phyloP scores from a whole-genome alignment of 2,888 invertebrate genomes.

The Troides aeacus region DNA sequence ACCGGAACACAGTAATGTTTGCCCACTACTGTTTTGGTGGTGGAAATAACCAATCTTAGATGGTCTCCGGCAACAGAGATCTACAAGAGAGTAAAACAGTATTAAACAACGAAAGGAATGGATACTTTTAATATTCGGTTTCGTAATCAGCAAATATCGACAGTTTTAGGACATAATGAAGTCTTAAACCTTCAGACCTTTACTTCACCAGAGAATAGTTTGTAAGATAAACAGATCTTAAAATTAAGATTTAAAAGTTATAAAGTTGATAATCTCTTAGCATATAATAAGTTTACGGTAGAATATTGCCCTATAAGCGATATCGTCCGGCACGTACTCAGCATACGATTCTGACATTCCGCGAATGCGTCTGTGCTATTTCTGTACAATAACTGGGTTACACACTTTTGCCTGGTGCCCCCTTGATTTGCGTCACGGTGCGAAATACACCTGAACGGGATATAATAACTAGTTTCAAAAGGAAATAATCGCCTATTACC shows the following conservation, averaged over 20 bases:
- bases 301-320: conserved; percentile 8
- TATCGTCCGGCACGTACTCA: conserved; percentile 17
- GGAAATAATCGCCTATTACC: too few relatives aligned
- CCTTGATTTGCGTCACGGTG: conserved; percentile 19
- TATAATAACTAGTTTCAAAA: too few relatives aligned
- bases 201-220: not conserved
- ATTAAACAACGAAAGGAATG: too few relatives aligned
- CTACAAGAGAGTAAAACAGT: too few relatives aligned
- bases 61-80: too few relatives aligned
- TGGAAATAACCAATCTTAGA: too few relatives aligned
- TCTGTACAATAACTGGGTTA: conserved; percentile 56
- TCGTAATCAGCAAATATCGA: too few relatives aligned
- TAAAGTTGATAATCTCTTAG: not conserved
- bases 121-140: too few relatives aligned
- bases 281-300: conserved; percentile 8
- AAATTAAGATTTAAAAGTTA: not conserved
- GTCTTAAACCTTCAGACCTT: too few relatives aligned
- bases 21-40: too few relatives aligned
- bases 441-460: conserved; percentile 15
- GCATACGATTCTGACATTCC: conserved; percentile 25
- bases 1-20: too few relatives aligned
- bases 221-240: not conserved
- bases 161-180: too few relatives aligned
- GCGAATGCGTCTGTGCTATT: conserved; percentile 43
- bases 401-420: conserved; percentile 46